Evolutionary conservation across 2,113 vertebrate species (phyloP).

Genomic region (Sorex araneus): DNA sequence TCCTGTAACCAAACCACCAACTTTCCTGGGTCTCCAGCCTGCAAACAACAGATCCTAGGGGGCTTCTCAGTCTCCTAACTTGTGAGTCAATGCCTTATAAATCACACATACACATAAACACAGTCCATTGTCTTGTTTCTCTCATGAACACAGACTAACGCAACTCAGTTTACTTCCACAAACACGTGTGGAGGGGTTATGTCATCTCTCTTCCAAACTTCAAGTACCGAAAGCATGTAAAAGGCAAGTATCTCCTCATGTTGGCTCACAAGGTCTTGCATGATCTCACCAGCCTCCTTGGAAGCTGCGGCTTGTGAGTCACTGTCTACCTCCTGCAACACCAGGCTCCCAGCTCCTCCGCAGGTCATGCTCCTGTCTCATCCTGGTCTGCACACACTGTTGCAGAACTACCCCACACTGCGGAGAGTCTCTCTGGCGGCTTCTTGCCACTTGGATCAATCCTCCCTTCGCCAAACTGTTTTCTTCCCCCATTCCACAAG

Average conservation of each 20-base stretch:
- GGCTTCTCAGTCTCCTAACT: background rate
- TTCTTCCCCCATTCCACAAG: background rate
- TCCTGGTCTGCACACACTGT: background rate
- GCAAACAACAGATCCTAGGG: background rate
- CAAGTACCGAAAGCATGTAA: constrained; percentile 38
- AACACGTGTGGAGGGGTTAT: background rate
- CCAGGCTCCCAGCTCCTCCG: constrained; percentile 48
- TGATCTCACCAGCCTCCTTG: constrained; percentile 46
- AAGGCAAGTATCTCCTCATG: constrained; percentile 44
- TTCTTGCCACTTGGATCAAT: background rate
- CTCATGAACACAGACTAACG: constrained; percentile 20
- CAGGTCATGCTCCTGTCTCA: background rate
- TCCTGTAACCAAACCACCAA: background rate
- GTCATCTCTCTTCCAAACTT: constrained; percentile 48
- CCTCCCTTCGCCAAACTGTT: background rate
- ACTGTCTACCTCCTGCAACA: constrained; percentile 37
- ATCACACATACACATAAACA: background rate
- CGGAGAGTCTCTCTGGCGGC: background rate
- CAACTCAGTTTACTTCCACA: constrained; percentile 48
- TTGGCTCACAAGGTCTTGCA: constrained; percentile 27
- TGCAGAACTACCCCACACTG: background rate
- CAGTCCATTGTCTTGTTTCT: background rate
- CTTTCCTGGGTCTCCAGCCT: background rate
- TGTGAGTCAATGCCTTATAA: background rate
- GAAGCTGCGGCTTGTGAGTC: constrained; percentile 64